Evolutionary conservation across 2,113 vertebrate genomes (phyloP).

Genomic region (Origma solitaria): DNA sequence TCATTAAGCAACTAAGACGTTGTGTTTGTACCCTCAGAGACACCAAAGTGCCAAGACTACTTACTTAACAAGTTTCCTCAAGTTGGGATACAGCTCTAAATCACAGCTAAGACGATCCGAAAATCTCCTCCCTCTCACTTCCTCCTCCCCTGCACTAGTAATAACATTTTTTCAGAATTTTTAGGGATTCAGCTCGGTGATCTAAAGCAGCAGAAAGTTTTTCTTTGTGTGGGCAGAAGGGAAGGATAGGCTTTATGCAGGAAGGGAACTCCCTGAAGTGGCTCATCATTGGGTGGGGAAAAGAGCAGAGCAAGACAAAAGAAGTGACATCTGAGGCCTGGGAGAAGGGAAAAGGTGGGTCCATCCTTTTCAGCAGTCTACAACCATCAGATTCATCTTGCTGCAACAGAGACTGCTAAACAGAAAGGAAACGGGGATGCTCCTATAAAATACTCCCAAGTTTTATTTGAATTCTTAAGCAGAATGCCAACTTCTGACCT

Average conservation of each 20-base stretch:
- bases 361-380: not conserved
- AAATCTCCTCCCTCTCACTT: not conserved
- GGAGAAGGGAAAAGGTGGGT: not conserved
- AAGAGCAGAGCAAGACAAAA: not conserved
- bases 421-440: not conserved
- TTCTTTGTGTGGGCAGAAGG: not conserved
- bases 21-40: not conserved
- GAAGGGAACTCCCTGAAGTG: constrained; percentile 6
- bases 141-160: not conserved
- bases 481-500: not conserved
- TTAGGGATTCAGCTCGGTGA: not conserved
- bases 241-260: not conserved
- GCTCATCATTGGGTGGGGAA: not conserved
- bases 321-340: not conserved
- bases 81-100: not conserved
- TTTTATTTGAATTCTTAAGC: not conserved
- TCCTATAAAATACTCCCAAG: not conserved
- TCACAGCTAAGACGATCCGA: not conserved
- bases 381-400: not conserved
- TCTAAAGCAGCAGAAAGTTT: not conserved
- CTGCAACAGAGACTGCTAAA: not conserved
- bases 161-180: not conserved
- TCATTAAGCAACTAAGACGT: not conserved
- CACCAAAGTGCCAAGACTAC: not conserved
- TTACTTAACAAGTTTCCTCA: not conserved